Evolutionary conservation across 2,888 invertebrate species (phyloP), one percentile per base, ranked within the genome.

Genomic region (Ametastegia equiseti): DNA sequence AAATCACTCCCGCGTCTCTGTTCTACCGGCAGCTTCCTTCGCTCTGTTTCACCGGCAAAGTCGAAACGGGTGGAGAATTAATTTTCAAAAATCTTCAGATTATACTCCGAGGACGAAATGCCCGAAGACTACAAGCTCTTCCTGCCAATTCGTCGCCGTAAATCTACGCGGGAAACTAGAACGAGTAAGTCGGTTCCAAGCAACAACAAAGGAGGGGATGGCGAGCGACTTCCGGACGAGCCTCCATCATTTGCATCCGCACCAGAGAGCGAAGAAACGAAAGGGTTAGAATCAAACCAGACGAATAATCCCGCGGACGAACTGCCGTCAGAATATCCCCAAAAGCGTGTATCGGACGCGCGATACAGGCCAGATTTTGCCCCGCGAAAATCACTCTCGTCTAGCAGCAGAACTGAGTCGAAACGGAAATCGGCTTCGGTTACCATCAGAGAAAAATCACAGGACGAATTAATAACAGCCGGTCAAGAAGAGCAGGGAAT

Each of bases 101-200:
- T 98, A 81, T 98, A 98, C 92, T 96, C 97, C 5, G 98, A 98
- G 93, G 98, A 98, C 90, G 98, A 98, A 92, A 92, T 98, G 85
- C 98, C 98, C 3, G 97, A 98, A 42, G 98, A 98, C 91, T 98
- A 98, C 91, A 98, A 98, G 93, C 93, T 99, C 69, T 98, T 98
- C 92, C 94, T 98, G 84, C 98, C 99, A 0, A 97, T 98, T 91
- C 96, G 96, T 6, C 84, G 54, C n/a, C 67, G 50, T 60, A 63
- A 82, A 80, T 77, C 69, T 30, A 33, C 39, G 15, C 82, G 80
- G 19, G 69, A 80, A 54, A 42, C 75, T 39, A 75, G 39, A 47
- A 50, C 39, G 42, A 75, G 36, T 27, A 75, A 33, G 54, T 19
- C 71, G n/a, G 33, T 75, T 1, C n/a, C 65, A 11, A 39, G n/a